Conservation (phyloP, 1,140 invertebrate species). For the Psix sp. region DNA sequence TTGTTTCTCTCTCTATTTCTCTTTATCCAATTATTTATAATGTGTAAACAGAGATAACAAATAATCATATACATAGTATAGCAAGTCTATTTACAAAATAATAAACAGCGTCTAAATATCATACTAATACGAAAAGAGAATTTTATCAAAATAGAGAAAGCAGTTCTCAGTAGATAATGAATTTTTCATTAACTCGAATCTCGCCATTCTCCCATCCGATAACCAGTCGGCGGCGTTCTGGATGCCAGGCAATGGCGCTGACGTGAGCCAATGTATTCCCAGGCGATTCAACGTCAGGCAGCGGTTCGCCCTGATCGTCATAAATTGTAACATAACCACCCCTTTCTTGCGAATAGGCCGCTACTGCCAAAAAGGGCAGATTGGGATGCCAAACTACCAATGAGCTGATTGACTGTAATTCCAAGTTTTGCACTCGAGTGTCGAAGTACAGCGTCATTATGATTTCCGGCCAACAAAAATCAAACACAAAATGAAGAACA, state of each 20-base stretch:
- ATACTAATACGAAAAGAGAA: too few relatives aligned
- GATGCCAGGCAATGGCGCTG: slow-evolving; percentile 92
- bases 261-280: slow-evolving; percentile 85
- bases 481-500: too few relatives aligned
- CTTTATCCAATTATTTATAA: too few relatives aligned
- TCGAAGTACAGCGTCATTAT: slow-evolving; percentile 87
- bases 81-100: too few relatives aligned
- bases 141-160: background rate
- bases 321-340: slow-evolving; percentile 92
- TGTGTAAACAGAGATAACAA: too few relatives aligned
- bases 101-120: too few relatives aligned
- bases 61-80: too few relatives aligned
- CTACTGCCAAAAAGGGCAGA: slow-evolving; percentile 88
- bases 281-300: slow-evolving; percentile 87
- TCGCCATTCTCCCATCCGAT: slow-evolving; percentile 95
- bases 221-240: slow-evolving; percentile 86
- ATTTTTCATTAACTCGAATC: slow-evolving; percentile 79
- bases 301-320: slow-evolving; percentile 90
- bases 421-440: slow-evolving; percentile 83
- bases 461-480: background rate
- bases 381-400: slow-evolving; percentile 88
- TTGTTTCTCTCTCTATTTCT: too few relatives aligned
- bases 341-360: slow-evolving; percentile 89
- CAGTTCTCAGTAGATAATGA: background rate
- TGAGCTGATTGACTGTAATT: slow-evolving; percentile 84